phyloP scores from a whole-genome alignment of 1,140 invertebrate genomes.

The Trigoniulus corallinus region DNA sequence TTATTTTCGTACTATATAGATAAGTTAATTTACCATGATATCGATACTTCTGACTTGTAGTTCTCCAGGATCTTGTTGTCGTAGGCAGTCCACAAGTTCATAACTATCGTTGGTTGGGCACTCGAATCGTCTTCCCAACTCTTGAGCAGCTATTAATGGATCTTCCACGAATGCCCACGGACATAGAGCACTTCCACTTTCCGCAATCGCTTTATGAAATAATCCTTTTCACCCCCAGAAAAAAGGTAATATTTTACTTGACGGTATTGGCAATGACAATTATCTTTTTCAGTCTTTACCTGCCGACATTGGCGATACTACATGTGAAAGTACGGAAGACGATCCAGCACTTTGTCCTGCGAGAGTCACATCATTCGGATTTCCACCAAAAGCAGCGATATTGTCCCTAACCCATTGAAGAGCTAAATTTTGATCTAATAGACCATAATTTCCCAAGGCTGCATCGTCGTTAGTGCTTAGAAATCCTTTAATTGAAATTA shows the following conservation, averaged over 20 bases:
- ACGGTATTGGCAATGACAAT: constrained; percentile 46
- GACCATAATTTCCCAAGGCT: constrained; percentile 36
- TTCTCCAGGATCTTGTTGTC: neutral
- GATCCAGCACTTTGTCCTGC: constrained; percentile 40
- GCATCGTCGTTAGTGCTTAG: neutral
- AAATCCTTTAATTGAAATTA: too few relatives aligned
- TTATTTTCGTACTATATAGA: neutral
- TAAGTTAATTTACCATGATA: neutral
- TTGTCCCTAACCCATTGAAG: constrained; percentile 42
- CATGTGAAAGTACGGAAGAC: constrained; percentile 31
- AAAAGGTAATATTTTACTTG: too few relatives aligned
- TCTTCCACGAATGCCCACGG: constrained; percentile 54
- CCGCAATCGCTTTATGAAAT: constrained; percentile 21
- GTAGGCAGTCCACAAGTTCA: neutral
- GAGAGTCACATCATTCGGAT: constrained; percentile 39
- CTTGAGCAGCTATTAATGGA: neutral
- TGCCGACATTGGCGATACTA: constrained; percentile 29
- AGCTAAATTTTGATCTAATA: constrained; percentile 40
- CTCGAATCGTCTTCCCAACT: neutral
- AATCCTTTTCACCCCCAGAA: neutral
- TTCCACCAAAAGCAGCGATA: constrained; percentile 38
- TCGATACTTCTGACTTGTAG: neutral
- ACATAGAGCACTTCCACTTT: constrained; percentile 77
- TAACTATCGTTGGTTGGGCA: neutral
- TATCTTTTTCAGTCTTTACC: constrained; percentile 26